Base-by-base conservation (phyloP, 1,140 invertebrate genomes). In the Zaprionus kolodkinae region DNA sequence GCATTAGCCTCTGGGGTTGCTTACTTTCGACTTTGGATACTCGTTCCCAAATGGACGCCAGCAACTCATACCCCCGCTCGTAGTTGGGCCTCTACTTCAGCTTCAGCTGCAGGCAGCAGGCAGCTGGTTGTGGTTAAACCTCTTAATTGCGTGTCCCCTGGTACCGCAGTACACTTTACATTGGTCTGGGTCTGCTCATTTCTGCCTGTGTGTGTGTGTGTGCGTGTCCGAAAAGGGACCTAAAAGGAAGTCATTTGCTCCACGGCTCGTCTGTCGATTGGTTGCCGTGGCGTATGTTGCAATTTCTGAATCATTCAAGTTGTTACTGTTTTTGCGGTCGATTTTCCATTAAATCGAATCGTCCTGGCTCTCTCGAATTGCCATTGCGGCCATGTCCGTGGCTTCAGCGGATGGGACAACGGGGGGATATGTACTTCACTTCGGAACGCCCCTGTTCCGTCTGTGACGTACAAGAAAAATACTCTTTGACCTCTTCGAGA, bases 331-430 rank as follows among this genome's bases (percentile, higher is more conserved):
- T 63, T 71, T 86, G 83, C 70, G 84, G 83, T 88, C 72, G 83
- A 79, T 83, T 79, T 88, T 83, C 79, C 83, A 86, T 86, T 86
- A 88, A 79, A 88, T 83, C 83, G 83, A 86, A 87, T 79, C 56
- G 72, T 73, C 55, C 72, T 62, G 76, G 66, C 72, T 69, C 72
- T 69, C 76, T 88, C 64, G 72, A 83, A 79, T 86, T 86, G 84
- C 79, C 76, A 83, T 83, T 88, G 82, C 55, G 81, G 81, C 78
- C 65, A 76, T 75, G 62, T 78, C n/a, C 45, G 54, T 66, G 55
- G 74, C 54, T 50, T 35, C 33, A 38, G 27, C 50, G 43, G 13
- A 11, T 15, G 60, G 67, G 57, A 56, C 48, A 15, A 36, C 7
- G 11, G 45, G 45, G 17, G 3, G 7, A 21, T 15, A 55, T 30